Percentiles rank a stretch among this genome's conserved stretches.
Evolutionary conservation across 2,797 vertebrate species (phyloP).

Genomic region (Hydrophis major): DNA sequence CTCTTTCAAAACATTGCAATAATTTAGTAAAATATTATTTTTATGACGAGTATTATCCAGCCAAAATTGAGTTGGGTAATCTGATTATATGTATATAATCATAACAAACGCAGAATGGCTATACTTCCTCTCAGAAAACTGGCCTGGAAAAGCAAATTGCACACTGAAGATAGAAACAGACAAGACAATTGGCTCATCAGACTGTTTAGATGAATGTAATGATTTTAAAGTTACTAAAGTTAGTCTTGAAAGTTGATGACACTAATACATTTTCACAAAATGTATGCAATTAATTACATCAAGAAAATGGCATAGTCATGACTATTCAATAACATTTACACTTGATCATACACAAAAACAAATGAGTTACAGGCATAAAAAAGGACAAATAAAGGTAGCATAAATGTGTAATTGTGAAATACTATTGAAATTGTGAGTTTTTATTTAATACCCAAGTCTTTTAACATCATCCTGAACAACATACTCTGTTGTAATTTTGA

Average conservation of each 20-base stretch:
- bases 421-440: neutral
- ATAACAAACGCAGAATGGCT: neutral
- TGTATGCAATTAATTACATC: neutral
- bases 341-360: neutral
- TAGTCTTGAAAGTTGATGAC: constrained; percentile 26
- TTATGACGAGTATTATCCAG: neutral
- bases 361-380: too few species aligned
- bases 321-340: neutral
- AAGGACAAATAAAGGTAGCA: neutral
- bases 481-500: neutral
- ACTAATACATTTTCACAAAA: constrained; percentile 20
- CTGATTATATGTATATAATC: neutral
- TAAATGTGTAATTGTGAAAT: neutral
- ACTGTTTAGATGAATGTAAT: neutral
- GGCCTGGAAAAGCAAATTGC: neutral
- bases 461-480: neutral
- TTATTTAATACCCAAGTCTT: neutral
- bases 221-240: constrained; percentile 2
- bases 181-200: neutral
- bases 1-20: neutral
- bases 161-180: neutral
- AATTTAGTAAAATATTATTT: neutral
- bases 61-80: neutral
- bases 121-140: neutral
- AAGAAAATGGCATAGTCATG: neutral